Evolutionary conservation across 2,797 vertebrate species (phyloP), one percentile per base, ranked within the genome.

Genomic region (Malurus leucopterus): DNA sequence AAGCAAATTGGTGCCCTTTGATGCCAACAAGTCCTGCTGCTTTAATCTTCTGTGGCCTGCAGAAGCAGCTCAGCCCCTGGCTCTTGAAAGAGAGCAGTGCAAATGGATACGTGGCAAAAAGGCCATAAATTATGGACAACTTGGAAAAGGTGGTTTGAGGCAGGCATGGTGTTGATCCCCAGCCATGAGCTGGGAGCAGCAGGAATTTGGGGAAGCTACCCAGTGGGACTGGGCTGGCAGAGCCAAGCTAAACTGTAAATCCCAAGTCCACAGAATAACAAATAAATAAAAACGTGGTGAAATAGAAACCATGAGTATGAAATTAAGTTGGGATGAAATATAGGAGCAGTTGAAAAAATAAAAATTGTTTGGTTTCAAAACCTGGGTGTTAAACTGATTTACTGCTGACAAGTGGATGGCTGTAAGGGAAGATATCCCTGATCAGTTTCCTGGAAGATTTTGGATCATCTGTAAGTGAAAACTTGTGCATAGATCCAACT

Each of bases 211-310:
- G 80, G 70, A 81, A 62, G 1, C 2, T 43, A 9, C 22, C 6
- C 61, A 23, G 9, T 41, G 69, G 24, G n/a, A 29, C 40, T 38
- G 26, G 30, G 54, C 34, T 91, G 64, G 49, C 27, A 2, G 59
- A 72, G 68, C 92, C 71, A 43, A 64, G 54, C 36, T 23, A 44
- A 85, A 6, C 51, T 73, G 13, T 57, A 21, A 83, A 71, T 80
- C 58, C 50, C 36, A 24, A 58, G 8, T 9, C 3, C 3, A 1
- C 2, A 13, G 24, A 3, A 7, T 0, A 34, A 53, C 6, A 15
- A 67, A 41, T 57, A 38, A 72, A 70, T 22, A 23, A 55, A 83
- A 73, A 24, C 4, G 8, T 0, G 3, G 22, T 23, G 27, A 50
- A 83, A 21, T 12, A 12, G 30, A 61, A 89, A 24, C 7, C 0